A percentile compares a stretch with the other conserved stretches of the same genome.
Evolutionary conservation across 2,888 invertebrate genomes (phyloP).

Genomic region (Torymus texanus): DNA sequence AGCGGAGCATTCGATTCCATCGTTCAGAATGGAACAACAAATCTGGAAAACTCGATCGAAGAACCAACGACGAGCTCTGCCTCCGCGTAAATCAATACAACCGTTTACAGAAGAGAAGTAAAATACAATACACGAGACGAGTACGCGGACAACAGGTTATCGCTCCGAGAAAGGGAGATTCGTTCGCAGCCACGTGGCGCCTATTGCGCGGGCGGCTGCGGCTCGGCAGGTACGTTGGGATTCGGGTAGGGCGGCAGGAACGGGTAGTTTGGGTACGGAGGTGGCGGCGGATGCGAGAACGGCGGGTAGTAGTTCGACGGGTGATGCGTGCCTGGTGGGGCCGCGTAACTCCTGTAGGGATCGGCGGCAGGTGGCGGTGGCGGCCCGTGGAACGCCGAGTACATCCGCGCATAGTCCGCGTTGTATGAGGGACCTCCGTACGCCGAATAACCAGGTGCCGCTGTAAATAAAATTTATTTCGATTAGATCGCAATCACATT

Average conservation of each 20-base stretch:
- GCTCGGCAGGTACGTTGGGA: conserved; percentile 73
- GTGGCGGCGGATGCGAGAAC: conserved; percentile 74
- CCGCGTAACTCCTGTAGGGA: conserved; percentile 72
- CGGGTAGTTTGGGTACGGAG: conserved; percentile 79
- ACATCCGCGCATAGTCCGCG: conserved; percentile 72
- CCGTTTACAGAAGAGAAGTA: not conserved
- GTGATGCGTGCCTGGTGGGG: conserved; percentile 62
- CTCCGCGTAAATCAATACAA: not conserved
- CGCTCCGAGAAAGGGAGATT: conserved; percentile 33
- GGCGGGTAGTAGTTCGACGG: conserved; percentile 73
- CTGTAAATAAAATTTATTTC: conserved; percentile 13
- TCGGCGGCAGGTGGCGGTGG: conserved; percentile 71
- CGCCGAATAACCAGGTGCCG: conserved; percentile 70
- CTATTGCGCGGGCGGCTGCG: conserved; percentile 73
- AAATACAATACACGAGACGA: not conserved
- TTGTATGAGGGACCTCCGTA: conserved; percentile 72
- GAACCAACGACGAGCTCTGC: not conserved
- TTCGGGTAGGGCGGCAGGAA: conserved; percentile 77
- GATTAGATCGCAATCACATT: not conserved
- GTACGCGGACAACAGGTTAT: not conserved
- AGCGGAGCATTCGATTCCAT: not conserved
- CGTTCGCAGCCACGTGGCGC: not conserved
- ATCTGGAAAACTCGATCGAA: conserved; percentile 4
- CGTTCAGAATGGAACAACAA: not conserved
- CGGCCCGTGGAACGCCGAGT: conserved; percentile 72